Evolutionary conservation across 1,140 invertebrate genomes (phyloP), one percentile per base, ranked within the genome.

Genomic region (Nixonia krombeini): DNA sequence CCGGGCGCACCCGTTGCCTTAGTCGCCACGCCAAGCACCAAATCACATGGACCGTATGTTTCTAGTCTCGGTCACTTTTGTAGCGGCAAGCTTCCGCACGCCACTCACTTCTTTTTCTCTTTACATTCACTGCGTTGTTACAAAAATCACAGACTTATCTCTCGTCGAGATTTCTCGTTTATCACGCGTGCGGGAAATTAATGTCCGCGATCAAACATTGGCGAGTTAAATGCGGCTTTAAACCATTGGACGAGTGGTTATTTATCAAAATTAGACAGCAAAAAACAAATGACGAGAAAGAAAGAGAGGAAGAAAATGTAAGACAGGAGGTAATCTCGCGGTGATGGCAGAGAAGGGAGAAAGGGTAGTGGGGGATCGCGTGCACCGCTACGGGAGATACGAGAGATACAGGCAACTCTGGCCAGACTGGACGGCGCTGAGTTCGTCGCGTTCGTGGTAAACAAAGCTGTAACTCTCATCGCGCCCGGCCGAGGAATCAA

Each of bases 401-500:
- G 29, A 13, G 33, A 47, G 26, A 38, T 58, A 65, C 61, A 46
- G 50, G 23, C 49, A 66, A 70, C 37, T 65, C 49, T 63, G 63
- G 74, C 74, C 73, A 85, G 82, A 84, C 82, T 84, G 82, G 81
- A 80, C 78, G 82, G 82, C 81, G 82, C 81, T 81, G 74, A 73
- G 53, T 69, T 75, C 77, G 75, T 82, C 75, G 76, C 75, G 59
- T 65, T 68, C 52, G 78, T 75, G 78, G 82, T 84, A 85, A 85
- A 84, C 83, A 85, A 84, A 85, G 79, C 83, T 84, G 83, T 85
- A 85, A 85, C 81, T 84, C 82, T 85, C 80, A 52, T 73, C 70
- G 68, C 72, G 70, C 63, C 58, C 50, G 47, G 59, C 70, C 70
- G 72, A 80, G 65, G 82, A 84, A 84, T 85, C 82, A 82, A 85